Conservation (phyloP, 2,113 vertebrate genomes). For the Calonectris borealis region DNA sequence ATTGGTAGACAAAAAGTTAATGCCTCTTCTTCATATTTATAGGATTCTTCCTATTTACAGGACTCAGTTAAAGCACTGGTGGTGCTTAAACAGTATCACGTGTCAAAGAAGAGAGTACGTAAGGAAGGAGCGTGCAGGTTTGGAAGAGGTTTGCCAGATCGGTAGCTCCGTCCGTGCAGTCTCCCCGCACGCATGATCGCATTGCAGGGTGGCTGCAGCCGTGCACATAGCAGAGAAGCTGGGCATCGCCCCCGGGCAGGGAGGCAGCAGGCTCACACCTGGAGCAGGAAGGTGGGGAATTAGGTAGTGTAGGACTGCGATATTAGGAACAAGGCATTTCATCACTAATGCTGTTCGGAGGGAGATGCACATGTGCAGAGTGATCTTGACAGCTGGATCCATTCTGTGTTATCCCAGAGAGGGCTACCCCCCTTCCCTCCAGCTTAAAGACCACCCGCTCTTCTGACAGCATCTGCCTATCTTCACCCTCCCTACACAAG, state of each 20-base stretch:
- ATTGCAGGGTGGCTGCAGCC: not conserved
- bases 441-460: not conserved
- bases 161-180: not conserved
- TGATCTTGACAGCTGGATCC: not conserved
- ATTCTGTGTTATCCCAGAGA: not conserved
- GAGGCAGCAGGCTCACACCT: not conserved
- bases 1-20: not conserved
- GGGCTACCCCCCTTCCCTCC: not conserved
- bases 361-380: not conserved
- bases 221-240: not conserved
- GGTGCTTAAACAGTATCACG: not conserved
- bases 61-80: not conserved
- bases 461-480: not conserved
- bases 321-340: not conserved
- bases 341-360: not conserved
- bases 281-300: not conserved
- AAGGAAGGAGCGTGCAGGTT: not conserved
- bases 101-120: not conserved
- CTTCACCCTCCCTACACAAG: not conserved
- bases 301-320: not conserved
- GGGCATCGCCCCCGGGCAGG: fast-evolving
- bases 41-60: not conserved
- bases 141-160: not conserved
- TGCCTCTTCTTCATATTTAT: not conserved
- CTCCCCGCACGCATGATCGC: fast-evolving